phyloP scores from a whole-genome alignment of 2,113 vertebrate genomes.

The Mesitornis unicolor region DNA sequence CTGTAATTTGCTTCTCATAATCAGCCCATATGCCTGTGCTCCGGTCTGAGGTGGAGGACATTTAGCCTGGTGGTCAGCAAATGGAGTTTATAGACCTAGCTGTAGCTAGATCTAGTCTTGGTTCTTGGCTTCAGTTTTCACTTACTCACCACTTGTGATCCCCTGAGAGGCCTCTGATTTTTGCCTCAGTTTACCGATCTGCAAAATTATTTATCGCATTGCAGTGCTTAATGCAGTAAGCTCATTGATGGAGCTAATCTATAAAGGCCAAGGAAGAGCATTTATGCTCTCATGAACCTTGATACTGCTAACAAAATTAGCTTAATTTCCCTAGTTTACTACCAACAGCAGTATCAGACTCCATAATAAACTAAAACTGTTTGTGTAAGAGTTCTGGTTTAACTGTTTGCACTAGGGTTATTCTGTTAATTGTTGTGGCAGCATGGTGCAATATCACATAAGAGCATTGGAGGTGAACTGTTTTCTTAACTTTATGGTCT shows the following conservation, averaged over 20 bases:
- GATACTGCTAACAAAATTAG: background rate
- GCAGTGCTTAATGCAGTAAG: background rate
- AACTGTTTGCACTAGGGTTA: background rate
- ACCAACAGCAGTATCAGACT: background rate
- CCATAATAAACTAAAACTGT: background rate
- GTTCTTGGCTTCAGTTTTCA: background rate
- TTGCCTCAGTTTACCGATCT: background rate
- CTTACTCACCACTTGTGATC: background rate
- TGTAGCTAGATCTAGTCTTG: background rate
- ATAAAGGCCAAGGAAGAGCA: background rate
- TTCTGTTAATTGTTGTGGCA: background rate
- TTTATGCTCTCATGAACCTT: background rate
- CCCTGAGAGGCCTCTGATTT: background rate
- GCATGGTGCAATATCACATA: background rate
- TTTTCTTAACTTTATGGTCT: background rate
- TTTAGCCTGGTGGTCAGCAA: background rate
- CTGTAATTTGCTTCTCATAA: background rate
- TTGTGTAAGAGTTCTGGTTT: background rate
- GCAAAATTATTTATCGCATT: background rate
- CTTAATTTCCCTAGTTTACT: background rate
- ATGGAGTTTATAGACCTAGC: background rate
- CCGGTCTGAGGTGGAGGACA: background rate
- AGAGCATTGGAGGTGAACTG: background rate
- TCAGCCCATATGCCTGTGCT: background rate
- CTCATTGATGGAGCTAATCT: background rate